These are phyloP conservation scores for Calliphora vicina DNA, from an alignment of 1,140 invertebrate genomes.

Conservation along the genomic window DNA sequence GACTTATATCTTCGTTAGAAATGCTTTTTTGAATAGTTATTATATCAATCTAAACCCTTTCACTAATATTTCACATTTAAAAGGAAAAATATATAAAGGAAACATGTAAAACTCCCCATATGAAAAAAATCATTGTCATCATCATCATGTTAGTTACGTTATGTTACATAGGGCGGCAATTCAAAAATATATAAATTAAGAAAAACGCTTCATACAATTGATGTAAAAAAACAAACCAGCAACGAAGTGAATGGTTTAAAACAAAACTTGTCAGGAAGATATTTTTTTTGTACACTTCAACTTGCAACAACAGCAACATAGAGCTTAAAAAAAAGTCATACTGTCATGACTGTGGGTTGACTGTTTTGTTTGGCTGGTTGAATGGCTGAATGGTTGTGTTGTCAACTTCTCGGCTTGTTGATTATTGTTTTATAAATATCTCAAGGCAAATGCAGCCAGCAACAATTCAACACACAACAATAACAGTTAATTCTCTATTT, in stretches of 20 bases:
- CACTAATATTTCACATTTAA: too few relatives aligned
- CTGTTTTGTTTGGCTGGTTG: neutral
- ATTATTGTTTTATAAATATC: neutral
- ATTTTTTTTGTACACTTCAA: neutral
- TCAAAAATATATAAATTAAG: neutral
- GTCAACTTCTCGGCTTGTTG: neutral
- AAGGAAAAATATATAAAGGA: too few relatives aligned
- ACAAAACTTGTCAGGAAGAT: constrained; percentile 2
- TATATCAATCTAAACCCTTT: too few relatives aligned
- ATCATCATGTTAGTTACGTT: neutral
- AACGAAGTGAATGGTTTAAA: neutral
- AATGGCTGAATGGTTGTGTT: neutral
- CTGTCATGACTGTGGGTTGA: constrained; percentile 8
- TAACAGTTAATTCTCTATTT: constrained; percentile 14
- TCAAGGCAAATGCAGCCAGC: neutral
- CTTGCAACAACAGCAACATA: neutral
- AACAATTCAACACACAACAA: too few relatives aligned
- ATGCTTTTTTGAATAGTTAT: too few relatives aligned
- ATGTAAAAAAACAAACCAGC: neutral
- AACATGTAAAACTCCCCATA: neutral
- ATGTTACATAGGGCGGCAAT: neutral
- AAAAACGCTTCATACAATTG: neutral
- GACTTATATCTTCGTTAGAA: too few relatives aligned
- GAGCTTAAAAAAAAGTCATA: neutral
- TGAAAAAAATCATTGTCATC: neutral